These are phyloP conservation scores for Hemaris fuciformis DNA, from an alignment of 2,888 invertebrate genomes.

Conservation along the genomic window DNA sequence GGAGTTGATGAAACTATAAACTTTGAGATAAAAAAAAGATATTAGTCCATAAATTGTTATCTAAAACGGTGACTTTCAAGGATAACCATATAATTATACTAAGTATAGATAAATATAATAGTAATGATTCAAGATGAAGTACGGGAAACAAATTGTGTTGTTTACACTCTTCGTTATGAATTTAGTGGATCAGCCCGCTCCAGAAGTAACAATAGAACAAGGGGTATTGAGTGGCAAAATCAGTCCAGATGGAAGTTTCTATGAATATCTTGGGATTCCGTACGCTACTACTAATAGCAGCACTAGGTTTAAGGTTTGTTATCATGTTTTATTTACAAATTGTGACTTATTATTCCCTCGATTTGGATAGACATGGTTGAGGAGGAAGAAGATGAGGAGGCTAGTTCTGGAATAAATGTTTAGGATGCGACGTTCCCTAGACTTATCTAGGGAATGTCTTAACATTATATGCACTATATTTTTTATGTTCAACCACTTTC, in stretches of 20 bases:
- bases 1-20: neutral
- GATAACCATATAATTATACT: neutral
- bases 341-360: neutral
- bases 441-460: too few species aligned
- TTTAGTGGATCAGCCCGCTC: conserved; percentile 68
- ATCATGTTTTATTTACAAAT: conserved; percentile 9
- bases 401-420: too few species aligned
- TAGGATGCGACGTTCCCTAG: too few species aligned
- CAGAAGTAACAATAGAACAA: conserved; percentile 63
- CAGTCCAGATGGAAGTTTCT: conserved; percentile 61
- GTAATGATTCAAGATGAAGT: conserved; percentile 43
- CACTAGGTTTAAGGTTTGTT: conserved; percentile 63
- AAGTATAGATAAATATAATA: neutral
- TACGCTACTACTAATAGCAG: conserved; percentile 60
- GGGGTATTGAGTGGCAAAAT: conserved; percentile 65
- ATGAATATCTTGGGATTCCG: conserved; percentile 70
- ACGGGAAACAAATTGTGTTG: conserved; percentile 52
- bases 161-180: conserved; percentile 64
- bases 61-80: neutral
- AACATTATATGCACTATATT: too few species aligned
- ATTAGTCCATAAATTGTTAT: too few species aligned
- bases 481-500: too few species aligned
- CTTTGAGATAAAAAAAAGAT: neutral
- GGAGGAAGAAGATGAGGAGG: too few species aligned
- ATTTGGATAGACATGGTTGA: too few species aligned